Evolutionary conservation across 2,888 invertebrate genomes (phyloP).

Genomic region (Agrochola lota): DNA sequence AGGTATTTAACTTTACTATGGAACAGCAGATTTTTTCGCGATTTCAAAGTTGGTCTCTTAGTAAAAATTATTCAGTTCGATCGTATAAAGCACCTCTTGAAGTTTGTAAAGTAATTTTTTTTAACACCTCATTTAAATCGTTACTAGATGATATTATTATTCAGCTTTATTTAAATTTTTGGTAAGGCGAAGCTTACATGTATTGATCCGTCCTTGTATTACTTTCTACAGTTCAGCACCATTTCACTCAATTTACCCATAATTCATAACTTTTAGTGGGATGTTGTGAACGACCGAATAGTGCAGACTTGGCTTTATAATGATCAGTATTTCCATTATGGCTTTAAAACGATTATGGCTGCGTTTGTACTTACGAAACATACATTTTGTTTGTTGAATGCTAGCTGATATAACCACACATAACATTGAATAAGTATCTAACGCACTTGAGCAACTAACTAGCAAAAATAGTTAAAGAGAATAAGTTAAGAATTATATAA

Average conservation of each 20-base stretch:
- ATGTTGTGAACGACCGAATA: constrained; percentile 59
- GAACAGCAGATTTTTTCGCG: too few species aligned
- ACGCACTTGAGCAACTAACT: constrained; percentile 50
- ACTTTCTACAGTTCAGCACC: constrained; percentile 68
- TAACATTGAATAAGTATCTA: constrained; percentile 42
- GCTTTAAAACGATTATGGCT: constrained; percentile 52
- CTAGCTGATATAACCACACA: constrained; percentile 13
- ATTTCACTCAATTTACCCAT: constrained; percentile 58
- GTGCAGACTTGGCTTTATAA: constrained; percentile 61
- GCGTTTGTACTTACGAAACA: constrained; percentile 60
- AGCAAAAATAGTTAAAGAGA: constrained; percentile 37
- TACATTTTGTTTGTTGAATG: background rate
- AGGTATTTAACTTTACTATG: too few species aligned
- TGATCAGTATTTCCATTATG: constrained; percentile 19
- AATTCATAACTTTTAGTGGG: constrained; percentile 43
- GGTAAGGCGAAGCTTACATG: constrained; percentile 62
- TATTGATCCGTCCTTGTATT: constrained; percentile 44
- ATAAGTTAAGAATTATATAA: constrained; percentile 40
- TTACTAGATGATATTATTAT: constrained; percentile 34
- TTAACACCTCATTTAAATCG: constrained; percentile 9
- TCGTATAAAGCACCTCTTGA: too few species aligned
- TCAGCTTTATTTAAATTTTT: constrained; percentile 34
- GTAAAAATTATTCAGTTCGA: too few species aligned
- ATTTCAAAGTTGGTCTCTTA: too few species aligned
- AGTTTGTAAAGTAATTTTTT: too few species aligned